A percentile compares a stretch with the other conserved stretches of the same genome.
Conservation (phyloP, 2,888 invertebrate species). For the Trichacis sp. region DNA sequence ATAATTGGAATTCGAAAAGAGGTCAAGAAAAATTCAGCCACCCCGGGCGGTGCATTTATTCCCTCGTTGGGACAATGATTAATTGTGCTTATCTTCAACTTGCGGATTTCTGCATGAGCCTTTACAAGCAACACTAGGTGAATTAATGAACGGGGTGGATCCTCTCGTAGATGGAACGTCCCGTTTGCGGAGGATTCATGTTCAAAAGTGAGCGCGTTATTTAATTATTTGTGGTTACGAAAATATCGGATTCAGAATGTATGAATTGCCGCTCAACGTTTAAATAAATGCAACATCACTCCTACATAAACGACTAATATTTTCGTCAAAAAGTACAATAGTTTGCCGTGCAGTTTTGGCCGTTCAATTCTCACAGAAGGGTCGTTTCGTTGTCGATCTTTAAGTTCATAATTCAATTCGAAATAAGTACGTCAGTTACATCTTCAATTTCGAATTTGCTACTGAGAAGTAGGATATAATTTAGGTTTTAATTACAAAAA, state of each 20-base stretch:
- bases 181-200: background rate
- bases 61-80: conserved; percentile 2
- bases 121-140: background rate
- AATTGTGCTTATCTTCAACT: conserved; percentile 4
- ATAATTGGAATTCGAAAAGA: background rate
- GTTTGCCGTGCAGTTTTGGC: too few species aligned
- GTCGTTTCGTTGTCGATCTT: too few species aligned
- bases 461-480: too few species aligned
- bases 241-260: background rate
- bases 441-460: too few species aligned
- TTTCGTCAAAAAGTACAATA: too few species aligned
- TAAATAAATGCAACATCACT: too few species aligned
- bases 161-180: background rate
- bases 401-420: too few species aligned
- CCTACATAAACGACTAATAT: too few species aligned
- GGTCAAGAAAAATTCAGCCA: conserved; percentile 13
- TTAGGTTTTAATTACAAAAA: too few species aligned
- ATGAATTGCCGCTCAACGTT: too few species aligned
- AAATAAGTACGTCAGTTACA: too few species aligned
- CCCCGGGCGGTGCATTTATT: background rate
- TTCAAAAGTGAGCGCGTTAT: background rate
- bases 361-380: too few species aligned
- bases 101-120: conserved; percentile 3
- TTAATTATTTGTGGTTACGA: background rate
- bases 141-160: background rate